phyloP scores from a whole-genome alignment of 2,888 invertebrate genomes.

The Phytoseiulus persimilis region DNA sequence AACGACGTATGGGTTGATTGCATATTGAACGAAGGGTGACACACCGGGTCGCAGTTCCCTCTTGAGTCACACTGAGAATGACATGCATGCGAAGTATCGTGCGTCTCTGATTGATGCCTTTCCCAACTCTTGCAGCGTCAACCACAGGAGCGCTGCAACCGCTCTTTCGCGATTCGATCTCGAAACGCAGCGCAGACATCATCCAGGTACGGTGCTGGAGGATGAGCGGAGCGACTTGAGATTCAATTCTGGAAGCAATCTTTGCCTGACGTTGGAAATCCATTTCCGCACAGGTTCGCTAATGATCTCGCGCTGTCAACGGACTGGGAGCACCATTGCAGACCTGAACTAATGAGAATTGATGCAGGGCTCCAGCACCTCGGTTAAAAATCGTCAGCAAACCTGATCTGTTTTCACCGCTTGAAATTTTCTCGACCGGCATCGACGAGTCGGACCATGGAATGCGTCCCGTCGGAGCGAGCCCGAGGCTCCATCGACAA shows the following conservation, averaged over 20 bases:
- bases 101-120: background rate
- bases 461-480: too few species aligned
- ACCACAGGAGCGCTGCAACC: background rate
- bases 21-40: too few species aligned
- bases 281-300: background rate
- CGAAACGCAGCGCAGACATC: background rate
- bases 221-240: background rate
- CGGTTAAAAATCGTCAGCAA: background rate
- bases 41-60: background rate
- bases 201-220: background rate
- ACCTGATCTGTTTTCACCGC: background rate
- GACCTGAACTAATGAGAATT: background rate
- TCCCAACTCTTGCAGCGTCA: background rate
- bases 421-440: background rate
- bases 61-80: background rate
- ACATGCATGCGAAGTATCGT: background rate
- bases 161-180: background rate
- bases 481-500: too few species aligned
- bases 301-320: background rate
- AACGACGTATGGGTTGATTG: too few species aligned
- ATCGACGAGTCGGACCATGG: too few species aligned
- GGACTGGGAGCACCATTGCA: background rate
- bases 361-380: background rate
- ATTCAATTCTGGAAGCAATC: background rate
- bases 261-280: background rate